A percentile compares a stretch with the other conserved stretches of the same genome.
Evolutionary conservation across 2,888 invertebrate species (phyloP).

Genomic region (Brenthis hecate): DNA sequence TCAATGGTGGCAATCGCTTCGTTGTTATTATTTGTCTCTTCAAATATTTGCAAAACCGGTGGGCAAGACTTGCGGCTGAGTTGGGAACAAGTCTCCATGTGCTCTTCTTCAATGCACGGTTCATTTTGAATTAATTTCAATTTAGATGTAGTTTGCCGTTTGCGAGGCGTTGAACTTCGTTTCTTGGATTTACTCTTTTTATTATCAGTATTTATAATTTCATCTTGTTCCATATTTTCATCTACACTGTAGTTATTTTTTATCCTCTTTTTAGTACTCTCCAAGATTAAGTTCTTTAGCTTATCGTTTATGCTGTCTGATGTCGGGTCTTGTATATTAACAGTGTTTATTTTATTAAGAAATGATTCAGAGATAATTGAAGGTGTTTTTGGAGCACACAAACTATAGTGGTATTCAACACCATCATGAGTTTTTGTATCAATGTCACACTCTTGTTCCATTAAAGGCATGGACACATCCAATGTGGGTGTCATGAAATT

Average conservation of each 20-base stretch:
- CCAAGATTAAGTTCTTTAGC: conserved; percentile 60
- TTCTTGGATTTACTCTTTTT: conserved; percentile 46
- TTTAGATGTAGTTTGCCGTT: conserved; percentile 37
- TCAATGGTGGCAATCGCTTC: conserved; percentile 35
- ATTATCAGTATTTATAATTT: conserved; percentile 18
- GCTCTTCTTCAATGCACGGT: conserved; percentile 60
- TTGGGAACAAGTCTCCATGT: conserved; percentile 55
- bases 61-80: conserved; percentile 62
- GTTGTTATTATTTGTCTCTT: conserved; percentile 42
- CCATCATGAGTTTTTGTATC: conserved; percentile 41
- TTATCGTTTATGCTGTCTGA: conserved; percentile 62
- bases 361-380: conserved; percentile 52
- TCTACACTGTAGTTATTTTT: conserved; percentile 41
- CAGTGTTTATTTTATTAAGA: conserved; percentile 52
- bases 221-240: conserved; percentile 38
- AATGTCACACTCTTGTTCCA: conserved; percentile 61
- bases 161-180: conserved; percentile 46
- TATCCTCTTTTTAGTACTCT: conserved; percentile 64
- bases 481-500: conserved; percentile 55
- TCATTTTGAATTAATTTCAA: conserved; percentile 40
- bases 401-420: conserved; percentile 36
- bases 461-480: conserved; percentile 62
- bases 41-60: conserved; percentile 45
- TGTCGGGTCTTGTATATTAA: conserved; percentile 53
- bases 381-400: conserved; percentile 34